Percentiles rank a stretch among this genome's conserved stretches.
Evolutionary conservation across 2,113 vertebrate genomes (phyloP).

Genomic region (Myrmecobius fasciatus): DNA sequence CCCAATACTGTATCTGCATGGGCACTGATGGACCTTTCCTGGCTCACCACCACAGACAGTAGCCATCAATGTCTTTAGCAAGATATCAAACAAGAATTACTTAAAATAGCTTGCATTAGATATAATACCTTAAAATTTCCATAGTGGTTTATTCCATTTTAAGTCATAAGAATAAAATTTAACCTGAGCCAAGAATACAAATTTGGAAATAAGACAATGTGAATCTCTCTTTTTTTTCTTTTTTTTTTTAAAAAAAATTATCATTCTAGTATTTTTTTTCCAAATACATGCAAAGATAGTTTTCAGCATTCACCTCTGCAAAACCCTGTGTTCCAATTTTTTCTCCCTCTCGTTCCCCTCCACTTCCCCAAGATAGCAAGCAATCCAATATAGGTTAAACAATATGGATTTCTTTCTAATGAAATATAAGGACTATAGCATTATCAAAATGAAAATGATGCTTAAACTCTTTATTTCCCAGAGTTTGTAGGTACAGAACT

Average conservation of each 20-base stretch:
- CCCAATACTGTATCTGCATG: background rate
- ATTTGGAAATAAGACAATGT: background rate
- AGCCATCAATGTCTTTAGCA: background rate
- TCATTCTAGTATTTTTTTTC: too few relatives aligned
- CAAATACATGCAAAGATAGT: too few relatives aligned
- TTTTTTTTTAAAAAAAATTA: too few relatives aligned
- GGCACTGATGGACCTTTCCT: background rate
- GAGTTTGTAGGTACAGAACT: background rate
- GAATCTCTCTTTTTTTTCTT: background rate
- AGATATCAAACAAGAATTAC: background rate
- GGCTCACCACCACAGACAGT: background rate
- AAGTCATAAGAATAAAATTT: background rate
- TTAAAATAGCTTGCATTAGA: background rate
- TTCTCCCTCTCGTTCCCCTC: too few relatives aligned
- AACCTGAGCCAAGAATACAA: background rate
- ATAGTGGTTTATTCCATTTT: background rate
- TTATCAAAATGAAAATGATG: background rate
- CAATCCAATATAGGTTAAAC: too few relatives aligned
- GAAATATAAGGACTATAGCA: background rate
- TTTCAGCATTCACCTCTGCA: too few relatives aligned
- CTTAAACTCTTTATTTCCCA: background rate
- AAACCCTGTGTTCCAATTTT: too few relatives aligned
- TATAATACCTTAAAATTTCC: background rate
- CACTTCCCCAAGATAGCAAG: too few relatives aligned
- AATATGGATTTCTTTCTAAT: background rate